Conservation (phyloP, 2,113 vertebrate genomes). For the Paedocypris sp. region DNA sequence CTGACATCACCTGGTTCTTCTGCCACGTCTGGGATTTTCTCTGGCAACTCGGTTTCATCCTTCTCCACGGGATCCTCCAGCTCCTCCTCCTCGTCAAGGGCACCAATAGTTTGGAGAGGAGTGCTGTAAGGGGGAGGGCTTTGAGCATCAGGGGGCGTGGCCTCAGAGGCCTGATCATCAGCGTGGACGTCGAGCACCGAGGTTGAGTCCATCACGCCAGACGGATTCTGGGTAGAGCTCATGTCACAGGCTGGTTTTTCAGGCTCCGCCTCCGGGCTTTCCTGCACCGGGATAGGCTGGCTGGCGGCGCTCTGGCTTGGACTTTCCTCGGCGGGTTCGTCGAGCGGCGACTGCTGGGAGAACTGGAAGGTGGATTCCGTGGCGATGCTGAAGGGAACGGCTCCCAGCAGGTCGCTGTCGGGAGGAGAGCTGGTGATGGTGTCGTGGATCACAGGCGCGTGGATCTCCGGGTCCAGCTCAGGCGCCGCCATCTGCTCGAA, state of each 20-base stretch:
- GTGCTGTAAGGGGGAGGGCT: conserved; percentile 26
- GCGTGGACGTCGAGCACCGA: conserved; percentile 21
- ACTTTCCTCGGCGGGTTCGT: conserved; percentile 23
- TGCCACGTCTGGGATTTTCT: conserved; percentile 24
- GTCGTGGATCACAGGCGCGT: conserved; percentile 58
- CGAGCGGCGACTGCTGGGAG: conserved; percentile 32
- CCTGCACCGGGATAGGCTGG: neutral
- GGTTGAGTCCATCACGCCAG: neutral
- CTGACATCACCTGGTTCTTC: conserved; percentile 40
- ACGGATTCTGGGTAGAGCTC: neutral
- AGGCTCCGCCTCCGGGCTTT: neutral
- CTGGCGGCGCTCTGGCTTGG: neutral
- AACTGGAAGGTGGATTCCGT: conserved; percentile 36
- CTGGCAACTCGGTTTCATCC: conserved; percentile 26
- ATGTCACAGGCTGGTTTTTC: neutral
- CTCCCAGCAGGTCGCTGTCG: conserved; percentile 52
- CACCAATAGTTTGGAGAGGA: conserved; percentile 21
- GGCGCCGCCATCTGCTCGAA: conserved; percentile 42
- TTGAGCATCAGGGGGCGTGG: conserved; percentile 25
- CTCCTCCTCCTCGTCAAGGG: conserved; percentile 32
- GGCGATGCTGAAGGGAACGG: conserved; percentile 52
- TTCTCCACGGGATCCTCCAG: neutral
- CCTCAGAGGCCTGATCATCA: conserved; percentile 14
- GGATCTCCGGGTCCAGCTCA: conserved; percentile 51
- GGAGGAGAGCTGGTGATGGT: conserved; percentile 59